These are phyloP conservation scores for Neodiprion fabricii DNA, from an alignment of 1,140 invertebrate genomes.

Conservation along the genomic window DNA sequence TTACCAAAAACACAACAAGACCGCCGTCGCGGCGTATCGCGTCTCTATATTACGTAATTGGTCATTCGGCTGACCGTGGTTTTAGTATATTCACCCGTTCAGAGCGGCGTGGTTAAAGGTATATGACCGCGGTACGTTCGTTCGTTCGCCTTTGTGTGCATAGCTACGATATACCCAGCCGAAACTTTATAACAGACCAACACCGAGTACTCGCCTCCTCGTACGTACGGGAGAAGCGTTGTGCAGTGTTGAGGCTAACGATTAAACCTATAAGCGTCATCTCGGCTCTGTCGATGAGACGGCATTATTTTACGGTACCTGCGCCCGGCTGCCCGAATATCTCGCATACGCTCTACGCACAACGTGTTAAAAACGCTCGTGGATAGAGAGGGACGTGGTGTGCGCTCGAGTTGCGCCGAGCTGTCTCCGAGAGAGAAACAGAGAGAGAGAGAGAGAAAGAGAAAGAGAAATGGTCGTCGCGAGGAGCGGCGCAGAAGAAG, in stretches of 20 bases:
- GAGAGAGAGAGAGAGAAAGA: constrained; percentile 16
- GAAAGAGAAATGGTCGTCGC: constrained; percentile 9
- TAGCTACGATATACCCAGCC: no score
- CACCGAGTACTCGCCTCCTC: not conserved
- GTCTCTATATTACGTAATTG: not conserved
- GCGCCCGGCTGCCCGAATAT: no score
- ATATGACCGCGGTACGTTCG: not conserved
- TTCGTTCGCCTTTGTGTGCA: constrained; percentile 2
- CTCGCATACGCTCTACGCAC: no score
- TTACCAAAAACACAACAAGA: no score
- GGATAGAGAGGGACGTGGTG: no score
- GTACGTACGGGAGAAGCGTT: not conserved
- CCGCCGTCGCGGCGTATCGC: no score
- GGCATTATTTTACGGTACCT: not conserved
- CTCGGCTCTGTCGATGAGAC: not conserved
- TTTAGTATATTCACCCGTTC: not conserved
- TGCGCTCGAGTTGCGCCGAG: no score
- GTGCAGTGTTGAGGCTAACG: not conserved
- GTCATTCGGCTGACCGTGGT: not conserved
- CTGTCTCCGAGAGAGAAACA: constrained; percentile 11
- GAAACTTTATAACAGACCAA: no score
- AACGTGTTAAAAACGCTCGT: no score
- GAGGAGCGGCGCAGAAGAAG: not conserved
- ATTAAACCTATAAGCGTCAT: not conserved
- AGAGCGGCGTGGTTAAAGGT: not conserved